Evolutionary conservation across 2,888 invertebrate species (phyloP).

Genomic region (Tanytarsus gracilentus): DNA sequence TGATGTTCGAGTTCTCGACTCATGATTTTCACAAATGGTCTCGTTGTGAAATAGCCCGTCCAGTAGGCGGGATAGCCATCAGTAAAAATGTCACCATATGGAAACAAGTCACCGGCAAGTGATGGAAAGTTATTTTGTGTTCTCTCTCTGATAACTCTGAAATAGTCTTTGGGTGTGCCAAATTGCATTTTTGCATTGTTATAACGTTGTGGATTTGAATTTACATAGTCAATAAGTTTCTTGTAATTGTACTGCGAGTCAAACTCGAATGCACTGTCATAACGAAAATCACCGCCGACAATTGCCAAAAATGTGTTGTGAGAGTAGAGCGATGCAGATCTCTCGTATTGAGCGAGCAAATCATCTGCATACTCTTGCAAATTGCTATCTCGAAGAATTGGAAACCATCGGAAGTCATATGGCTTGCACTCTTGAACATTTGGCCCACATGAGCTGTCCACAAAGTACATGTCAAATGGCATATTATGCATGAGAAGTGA

Average conservation of each 20-base stretch:
- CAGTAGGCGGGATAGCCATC: slow-evolving; percentile 91
- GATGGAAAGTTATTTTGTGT: slow-evolving; percentile 58
- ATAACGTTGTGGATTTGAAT: slow-evolving; percentile 58
- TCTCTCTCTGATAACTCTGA: slow-evolving; percentile 61
- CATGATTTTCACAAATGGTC: slow-evolving; percentile 77
- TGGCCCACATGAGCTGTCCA: slow-evolving; percentile 92
- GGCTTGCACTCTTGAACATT: slow-evolving; percentile 80
- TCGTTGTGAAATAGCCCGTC: slow-evolving; percentile 93
- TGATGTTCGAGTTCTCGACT: slow-evolving; percentile 77
- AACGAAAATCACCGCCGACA: slow-evolving; percentile 93
- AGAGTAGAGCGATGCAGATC: slow-evolving; percentile 79
- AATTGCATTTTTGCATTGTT: slow-evolving; percentile 69
- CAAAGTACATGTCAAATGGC: slow-evolving; percentile 93
- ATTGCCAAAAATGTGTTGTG: slow-evolving; percentile 91
- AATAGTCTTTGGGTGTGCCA: slow-evolving; percentile 88
- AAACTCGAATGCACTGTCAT: slow-evolving; percentile 81
- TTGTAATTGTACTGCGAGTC: slow-evolving; percentile 93
- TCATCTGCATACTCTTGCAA: slow-evolving; percentile 76
- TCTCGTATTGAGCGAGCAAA: slow-evolving; percentile 77
- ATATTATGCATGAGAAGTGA: slow-evolving; percentile 80
- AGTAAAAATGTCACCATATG: slow-evolving; percentile 88
- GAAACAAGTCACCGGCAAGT: slow-evolving; percentile 90
- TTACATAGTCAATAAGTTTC: slow-evolving; percentile 81
- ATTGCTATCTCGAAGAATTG: slow-evolving; percentile 77
- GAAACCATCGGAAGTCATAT: slow-evolving; percentile 80